A percentile compares a stretch with the other conserved stretches of the same genome.
These are phyloP conservation scores for Brachyptera putata DNA, from an alignment of 2,888 invertebrate species.

Conservation along the genomic window DNA sequence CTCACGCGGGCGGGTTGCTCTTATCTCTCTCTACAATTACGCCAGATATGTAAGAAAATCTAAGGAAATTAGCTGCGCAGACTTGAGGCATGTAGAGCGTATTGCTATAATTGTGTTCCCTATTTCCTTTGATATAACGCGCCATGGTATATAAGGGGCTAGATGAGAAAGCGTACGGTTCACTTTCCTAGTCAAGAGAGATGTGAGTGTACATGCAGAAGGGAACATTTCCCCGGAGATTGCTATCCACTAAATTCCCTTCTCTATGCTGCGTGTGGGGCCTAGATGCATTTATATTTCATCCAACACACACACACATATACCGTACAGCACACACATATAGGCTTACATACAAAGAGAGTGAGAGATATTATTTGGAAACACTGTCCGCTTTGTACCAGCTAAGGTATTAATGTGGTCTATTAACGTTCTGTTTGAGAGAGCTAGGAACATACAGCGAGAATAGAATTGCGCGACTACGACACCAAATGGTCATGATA, in stretches of 20 bases:
- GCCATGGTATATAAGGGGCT: background rate
- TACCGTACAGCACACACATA: too few species aligned
- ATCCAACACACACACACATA: constrained; percentile 1
- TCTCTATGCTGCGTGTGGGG: too few species aligned
- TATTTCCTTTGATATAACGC: constrained; percentile 9
- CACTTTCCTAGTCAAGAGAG: background rate
- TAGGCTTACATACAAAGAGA: background rate
- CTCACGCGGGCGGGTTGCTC: background rate
- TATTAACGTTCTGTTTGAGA: constrained; percentile 9
- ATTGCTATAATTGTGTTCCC: constrained; percentile 12
- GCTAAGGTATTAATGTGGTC: constrained; percentile 14
- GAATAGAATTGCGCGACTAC: background rate
- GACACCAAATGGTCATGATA: too few species aligned
- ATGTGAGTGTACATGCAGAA: background rate
- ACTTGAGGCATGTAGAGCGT: background rate
- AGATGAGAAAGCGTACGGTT: constrained; percentile 1
- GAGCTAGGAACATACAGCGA: background rate
- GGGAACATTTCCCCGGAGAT: constrained; percentile 3
- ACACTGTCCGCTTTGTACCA: background rate
- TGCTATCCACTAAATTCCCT: background rate
- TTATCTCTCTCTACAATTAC: constrained; percentile 18
- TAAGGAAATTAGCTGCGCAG: constrained; percentile 17
- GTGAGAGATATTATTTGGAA: constrained; percentile 10
- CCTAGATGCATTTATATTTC: constrained; percentile 8
- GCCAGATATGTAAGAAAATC: constrained; percentile 15